Evolutionary conservation across 2,113 vertebrate genomes (phyloP).

Genomic region (Phrynosoma platyrhinos): DNA sequence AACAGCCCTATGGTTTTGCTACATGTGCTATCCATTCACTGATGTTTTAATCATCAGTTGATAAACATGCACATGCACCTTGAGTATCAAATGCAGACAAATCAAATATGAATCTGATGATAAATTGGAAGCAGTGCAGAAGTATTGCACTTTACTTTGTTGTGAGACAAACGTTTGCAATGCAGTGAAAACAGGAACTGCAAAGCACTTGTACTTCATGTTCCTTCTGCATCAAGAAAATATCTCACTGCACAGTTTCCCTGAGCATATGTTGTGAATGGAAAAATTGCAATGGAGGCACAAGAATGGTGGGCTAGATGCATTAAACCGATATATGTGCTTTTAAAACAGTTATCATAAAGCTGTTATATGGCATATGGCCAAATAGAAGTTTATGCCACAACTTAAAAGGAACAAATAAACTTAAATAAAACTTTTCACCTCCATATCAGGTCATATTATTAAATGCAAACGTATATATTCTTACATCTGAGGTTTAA

Average conservation of each 20-base stretch:
- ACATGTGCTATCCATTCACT: neutral
- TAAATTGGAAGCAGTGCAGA: neutral
- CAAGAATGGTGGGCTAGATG: neutral
- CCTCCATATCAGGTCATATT: neutral
- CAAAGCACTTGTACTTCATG: neutral
- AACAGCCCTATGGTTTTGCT: neutral
- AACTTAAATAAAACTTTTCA: neutral
- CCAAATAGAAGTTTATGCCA: neutral
- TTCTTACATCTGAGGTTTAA: neutral
- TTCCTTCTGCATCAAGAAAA: neutral
- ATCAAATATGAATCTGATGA: neutral
- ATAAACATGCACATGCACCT: neutral
- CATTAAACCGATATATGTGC: neutral
- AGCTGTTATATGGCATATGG: neutral
- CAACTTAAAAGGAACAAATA: neutral
- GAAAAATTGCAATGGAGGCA: neutral
- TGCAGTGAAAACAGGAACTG: neutral
- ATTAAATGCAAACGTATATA: neutral
- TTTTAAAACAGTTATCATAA: neutral
- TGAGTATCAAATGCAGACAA: neutral
- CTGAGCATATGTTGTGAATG: neutral
- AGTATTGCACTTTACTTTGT: neutral
- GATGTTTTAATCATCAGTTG: neutral
- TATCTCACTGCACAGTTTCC: neutral
- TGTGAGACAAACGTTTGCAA: neutral